Percentiles rank a stretch among this genome's conserved stretches.
These are phyloP conservation scores for Echeneis naucrates DNA, from an alignment of 2,797 vertebrate species.

Conservation along the genomic window DNA sequence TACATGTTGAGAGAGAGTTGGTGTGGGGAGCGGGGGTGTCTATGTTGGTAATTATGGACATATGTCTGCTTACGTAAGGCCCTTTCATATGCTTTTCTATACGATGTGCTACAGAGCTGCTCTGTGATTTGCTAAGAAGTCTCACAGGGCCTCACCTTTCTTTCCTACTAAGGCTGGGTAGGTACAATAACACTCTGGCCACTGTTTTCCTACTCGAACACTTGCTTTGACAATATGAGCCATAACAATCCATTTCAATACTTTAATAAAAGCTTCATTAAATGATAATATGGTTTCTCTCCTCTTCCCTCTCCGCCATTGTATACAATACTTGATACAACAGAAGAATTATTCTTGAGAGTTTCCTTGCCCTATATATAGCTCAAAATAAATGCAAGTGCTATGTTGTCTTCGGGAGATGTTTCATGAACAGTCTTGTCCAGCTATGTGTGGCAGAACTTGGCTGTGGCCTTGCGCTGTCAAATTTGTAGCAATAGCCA, in stretches of 20 bases:
- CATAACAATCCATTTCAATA: not conserved
- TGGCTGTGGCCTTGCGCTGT: conserved; percentile 46
- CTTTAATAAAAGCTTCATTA: not conserved
- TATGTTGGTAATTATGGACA: not conserved
- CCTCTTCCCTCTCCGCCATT: conserved; percentile 3
- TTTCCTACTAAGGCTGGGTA: not conserved
- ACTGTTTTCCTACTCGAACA: not conserved
- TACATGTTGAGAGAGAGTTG: not conserved
- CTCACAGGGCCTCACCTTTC: not conserved
- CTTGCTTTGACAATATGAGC: not conserved
- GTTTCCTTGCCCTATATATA: conserved; percentile 32
- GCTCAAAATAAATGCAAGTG: conserved; percentile 45
- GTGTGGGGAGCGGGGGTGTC: not conserved
- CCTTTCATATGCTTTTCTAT: not conserved
- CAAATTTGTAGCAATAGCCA: conserved; percentile 62
- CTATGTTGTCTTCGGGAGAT: conserved; percentile 16
- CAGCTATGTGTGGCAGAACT: conserved; percentile 22
- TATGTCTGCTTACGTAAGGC: not conserved
- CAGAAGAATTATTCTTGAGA: conserved; percentile 24
- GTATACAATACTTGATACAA: conserved; percentile 24
- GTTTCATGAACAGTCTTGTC: conserved; percentile 40
- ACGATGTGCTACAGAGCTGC: conserved; percentile 4
- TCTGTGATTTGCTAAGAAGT: not conserved
- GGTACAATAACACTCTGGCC: not conserved
- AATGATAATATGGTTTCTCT: not conserved